Evolutionary conservation across 2,797 vertebrate species (phyloP), one percentile per base, ranked within the genome.

Genomic region (Decapterus maruadsi): DNA sequence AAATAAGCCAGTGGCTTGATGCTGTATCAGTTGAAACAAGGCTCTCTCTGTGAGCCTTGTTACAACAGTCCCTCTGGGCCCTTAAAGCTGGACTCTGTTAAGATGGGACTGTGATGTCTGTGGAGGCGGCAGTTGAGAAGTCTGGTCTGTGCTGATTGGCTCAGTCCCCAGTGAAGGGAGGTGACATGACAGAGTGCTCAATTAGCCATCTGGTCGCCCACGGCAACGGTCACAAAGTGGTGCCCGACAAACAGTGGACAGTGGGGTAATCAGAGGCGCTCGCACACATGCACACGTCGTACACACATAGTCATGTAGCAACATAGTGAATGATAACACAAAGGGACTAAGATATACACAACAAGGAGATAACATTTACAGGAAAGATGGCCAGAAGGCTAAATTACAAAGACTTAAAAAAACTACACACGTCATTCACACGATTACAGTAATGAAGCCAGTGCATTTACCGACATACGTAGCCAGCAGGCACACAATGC

Each of bases 131-230:
- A 20, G 84, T 56, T 59, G 83, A 86, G 72, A 78, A 84, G 87
- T 78, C 82, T 85, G 86, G 85, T 78, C 86, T 59, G 82, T 53
- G 76, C 87, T 75, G 91, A 94, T 93, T 93, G 92, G 90, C 90
- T 82, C 51, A 42, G 80, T 89, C 90, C 90, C 92, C 84, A 73
- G 90, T 62, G 90, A 86, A 82, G 87, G 89, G 77, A 89, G 87
- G 86, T 81, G 87, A 91, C 90, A 92, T 93, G 92, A 93, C 92
- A 78, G 90, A 94, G 91, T 88, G 90, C 85, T 92, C 91, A 90
- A 92, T 93, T 93, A 94, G 88, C 90, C 90, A 93, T 92, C 90
- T 90, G 92, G 90, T 92, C 88, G 86, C 90, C 92, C 84, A 85
- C 89, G 80, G 90, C 89, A 90, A 85, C 64, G 58, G 87, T 85